Evolutionary conservation across 2,888 invertebrate genomes (phyloP), one percentile per base, ranked within the genome.

Genomic region (Lysandra bellargus): DNA sequence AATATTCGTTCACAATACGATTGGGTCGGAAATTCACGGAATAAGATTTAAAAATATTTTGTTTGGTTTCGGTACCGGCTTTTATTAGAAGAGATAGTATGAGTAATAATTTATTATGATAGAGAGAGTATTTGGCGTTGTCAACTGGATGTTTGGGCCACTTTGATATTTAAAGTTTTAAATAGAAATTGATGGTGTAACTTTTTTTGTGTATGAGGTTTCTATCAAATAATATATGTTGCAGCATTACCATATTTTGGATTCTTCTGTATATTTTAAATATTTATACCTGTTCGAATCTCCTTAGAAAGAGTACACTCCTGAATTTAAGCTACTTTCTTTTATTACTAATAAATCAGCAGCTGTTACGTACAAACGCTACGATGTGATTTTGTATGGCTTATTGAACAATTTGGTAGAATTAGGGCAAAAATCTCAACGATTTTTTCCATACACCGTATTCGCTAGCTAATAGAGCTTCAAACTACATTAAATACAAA

Each of bases 401-500:
- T 49, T 9, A 49, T 49, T 49, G 49, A 2, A 9, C 49, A 49
- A 49, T 49, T 49, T 49, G 49, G 49, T 3, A 49, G 44, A 49
- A 9, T 49, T 4, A 57, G 17, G 17, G 53, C 17, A 57, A 57
- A 61, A 23, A 61, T 61, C 14, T 61, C n/a, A 7, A 12, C 64
- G 7, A 30, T 12, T 64, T 64, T 12, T 64, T 64, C 23, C 12
- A n/a, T 44, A 74, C 4, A 6, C 40, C 40, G 40, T 74, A 61
- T 61, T 37, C 17, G 4, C 1, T 74, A 44, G 3, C n/a, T 74
- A 14, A 53, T 76, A 57, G 12, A 57, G 33, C 53, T 44, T 74
- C 74, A 74, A 74, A 44, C n/a, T 74, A 74, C 44, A 74, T 23
- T 23, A 44, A 44, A 74, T n/a, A 49, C 23, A 30, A 6, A 49